Percentiles rank a stretch among this genome's conserved stretches.
Conservation (phyloP, 2,113 vertebrate genomes). For the Python bivittatus region DNA sequence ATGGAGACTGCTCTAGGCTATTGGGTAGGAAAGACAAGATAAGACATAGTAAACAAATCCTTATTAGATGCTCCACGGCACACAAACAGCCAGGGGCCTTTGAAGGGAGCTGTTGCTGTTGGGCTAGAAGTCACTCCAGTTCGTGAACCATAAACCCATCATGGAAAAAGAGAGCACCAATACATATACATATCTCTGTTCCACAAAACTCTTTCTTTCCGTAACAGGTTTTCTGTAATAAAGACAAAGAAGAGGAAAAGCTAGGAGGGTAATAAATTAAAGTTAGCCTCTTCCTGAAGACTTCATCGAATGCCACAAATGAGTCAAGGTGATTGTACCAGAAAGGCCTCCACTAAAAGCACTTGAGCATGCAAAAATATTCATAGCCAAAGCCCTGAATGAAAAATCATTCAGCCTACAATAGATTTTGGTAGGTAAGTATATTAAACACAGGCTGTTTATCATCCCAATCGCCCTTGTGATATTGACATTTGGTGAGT, state of each 20-base stretch:
- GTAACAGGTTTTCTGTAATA: neutral
- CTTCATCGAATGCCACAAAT: neutral
- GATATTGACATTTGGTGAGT: neutral
- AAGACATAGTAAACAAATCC: neutral
- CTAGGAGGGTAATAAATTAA: neutral
- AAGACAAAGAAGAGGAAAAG: neutral
- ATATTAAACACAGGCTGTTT: conserved; percentile 25
- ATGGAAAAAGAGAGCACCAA: neutral
- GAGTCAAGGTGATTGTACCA: neutral
- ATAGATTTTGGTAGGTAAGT: accelerated
- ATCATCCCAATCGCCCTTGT: neutral
- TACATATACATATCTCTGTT: no score
- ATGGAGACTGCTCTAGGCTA: neutral
- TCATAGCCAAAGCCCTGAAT: neutral
- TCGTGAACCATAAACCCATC: neutral
- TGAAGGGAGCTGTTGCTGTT: neutral
- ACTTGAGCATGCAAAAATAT: neutral
- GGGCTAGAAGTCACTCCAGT: neutral
- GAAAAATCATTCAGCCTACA: neutral
- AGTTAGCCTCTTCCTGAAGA: neutral
- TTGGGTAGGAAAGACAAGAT: neutral
- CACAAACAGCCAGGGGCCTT: neutral
- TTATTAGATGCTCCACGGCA: neutral
- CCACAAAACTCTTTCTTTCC: neutral
- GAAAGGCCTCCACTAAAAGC: neutral